These are phyloP conservation scores for Dexiosoma caninum DNA, from an alignment of 2,888 invertebrate species.

Conservation along the genomic window DNA sequence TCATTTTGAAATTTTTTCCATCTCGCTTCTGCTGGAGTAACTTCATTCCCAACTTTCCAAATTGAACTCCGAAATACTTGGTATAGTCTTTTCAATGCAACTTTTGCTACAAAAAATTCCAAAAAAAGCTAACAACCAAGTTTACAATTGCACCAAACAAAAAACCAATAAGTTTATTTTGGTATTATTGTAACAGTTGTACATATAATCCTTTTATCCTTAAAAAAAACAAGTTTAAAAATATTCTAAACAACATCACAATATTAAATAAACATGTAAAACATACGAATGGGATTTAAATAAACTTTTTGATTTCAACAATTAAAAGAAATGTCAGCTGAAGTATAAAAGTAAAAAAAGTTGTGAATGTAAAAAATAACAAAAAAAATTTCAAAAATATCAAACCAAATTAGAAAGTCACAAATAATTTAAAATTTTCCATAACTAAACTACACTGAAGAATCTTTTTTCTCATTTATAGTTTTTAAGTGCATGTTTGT, in stretches of 20 bases:
- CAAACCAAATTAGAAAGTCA: too few relatives aligned
- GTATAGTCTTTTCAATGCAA: constrained; percentile 8
- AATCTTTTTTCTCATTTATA: too few relatives aligned
- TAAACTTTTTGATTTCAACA: constrained; percentile 61
- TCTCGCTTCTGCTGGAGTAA: too few relatives aligned
- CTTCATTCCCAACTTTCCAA: neutral
- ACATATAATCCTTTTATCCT: constrained; percentile 25
- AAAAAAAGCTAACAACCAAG: neutral
- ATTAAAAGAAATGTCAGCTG: constrained; percentile 42
- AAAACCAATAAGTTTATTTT: neutral
- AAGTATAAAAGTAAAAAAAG: neutral
- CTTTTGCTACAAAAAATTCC: neutral
- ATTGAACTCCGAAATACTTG: neutral
- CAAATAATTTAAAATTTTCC: too few relatives aligned
- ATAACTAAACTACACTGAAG: too few relatives aligned
- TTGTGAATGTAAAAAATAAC: too few relatives aligned
- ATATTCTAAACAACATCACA: constrained; percentile 2
- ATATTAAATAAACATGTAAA: constrained; percentile 36
- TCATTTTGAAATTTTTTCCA: too few relatives aligned
- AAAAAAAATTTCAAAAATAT: too few relatives aligned
- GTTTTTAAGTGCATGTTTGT: too few relatives aligned
- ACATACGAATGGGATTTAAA: constrained; percentile 48
- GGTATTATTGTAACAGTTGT: neutral
- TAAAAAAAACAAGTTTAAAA: neutral
- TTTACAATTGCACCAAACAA: constrained; percentile 7